Evolutionary conservation across 2,888 invertebrate genomes (phyloP), one percentile per base, ranked within the genome.

Genomic region (Xestia sexstrigata): DNA sequence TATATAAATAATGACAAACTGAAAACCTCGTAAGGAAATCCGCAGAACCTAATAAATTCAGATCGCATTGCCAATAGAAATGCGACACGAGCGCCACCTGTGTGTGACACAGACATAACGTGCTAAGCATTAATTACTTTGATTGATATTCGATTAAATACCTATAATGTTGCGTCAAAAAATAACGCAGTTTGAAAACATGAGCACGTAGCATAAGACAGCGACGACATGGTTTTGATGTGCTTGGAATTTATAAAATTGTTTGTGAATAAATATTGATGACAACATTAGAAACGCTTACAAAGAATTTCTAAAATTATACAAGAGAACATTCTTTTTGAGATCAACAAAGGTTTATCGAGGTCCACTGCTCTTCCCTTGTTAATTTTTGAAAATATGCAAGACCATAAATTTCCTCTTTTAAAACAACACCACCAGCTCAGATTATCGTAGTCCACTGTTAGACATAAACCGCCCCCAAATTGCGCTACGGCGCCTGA

Each of bases 61-160:
- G 35, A 42, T 66, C 78, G 26, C 66, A 78, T 66, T 63, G 70
- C 52, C 52, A 1, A 70, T 87, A 76, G 73, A 77, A 80, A 85
- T 80, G 87, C 84, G 58, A 74, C 60, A 70, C 42, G 26, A 87
- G 81, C 87, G 77, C 87, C 87, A 87, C 81, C 77, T 78, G 83
- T 73, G 83, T 73, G 63, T 70, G 58, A 77, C 79, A 79, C n/a
- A 62, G 52, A 71, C 72, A 42, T 80, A 45, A 68, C 85, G 87
- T 85, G 84, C 30, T n/a, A 49, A 30, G 85, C 77, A 87, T 85
- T 84, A 75, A 85, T 78, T 80, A 67, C 13, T 60, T 45, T 78
- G 79, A 84, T 84, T 87, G 87, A 86, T 79, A 76, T 71, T 55
- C 49, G 87, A 86, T 86, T 86, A 84, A 79, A 83, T 78, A 62